A percentile compares a stretch with the other conserved stretches of the same genome.
Evolutionary conservation across 2,797 vertebrate genomes (phyloP).

Genomic region (Pseudochirops cupreus): DNA sequence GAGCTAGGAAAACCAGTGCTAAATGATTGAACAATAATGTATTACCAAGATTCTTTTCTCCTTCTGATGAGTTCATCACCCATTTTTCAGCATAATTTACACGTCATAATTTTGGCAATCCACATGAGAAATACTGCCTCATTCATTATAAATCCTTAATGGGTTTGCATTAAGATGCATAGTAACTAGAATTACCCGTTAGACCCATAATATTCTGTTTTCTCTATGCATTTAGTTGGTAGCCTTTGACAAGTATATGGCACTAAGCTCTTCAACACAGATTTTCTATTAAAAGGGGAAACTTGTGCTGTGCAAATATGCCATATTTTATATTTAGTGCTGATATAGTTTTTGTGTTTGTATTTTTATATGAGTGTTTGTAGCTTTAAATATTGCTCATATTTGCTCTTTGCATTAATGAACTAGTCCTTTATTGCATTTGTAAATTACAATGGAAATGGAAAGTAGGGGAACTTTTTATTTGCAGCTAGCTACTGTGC

Average conservation of each 20-base stretch:
- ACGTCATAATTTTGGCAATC: slow-evolving; percentile 5
- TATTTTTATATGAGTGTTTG: slow-evolving; percentile 60
- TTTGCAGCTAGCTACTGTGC: slow-evolving; percentile 65
- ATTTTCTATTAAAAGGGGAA: slow-evolving; percentile 70
- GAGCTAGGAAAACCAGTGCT: not conserved
- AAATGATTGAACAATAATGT: not conserved
- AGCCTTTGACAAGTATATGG: slow-evolving; percentile 40
- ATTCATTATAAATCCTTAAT: slow-evolving; percentile 47
- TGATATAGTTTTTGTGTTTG: slow-evolving; percentile 61
- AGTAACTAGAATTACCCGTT: slow-evolving; percentile 55
- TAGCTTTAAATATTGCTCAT: slow-evolving; percentile 65
- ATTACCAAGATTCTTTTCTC: not conserved
- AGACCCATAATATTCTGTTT: slow-evolving; percentile 46
- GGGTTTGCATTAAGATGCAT: slow-evolving; percentile 32
- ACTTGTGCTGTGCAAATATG: slow-evolving; percentile 50
- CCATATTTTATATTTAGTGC: slow-evolving; percentile 71
- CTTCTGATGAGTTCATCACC: not conserved
- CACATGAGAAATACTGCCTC: slow-evolving; percentile 18
- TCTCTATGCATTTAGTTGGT: slow-evolving; percentile 51
- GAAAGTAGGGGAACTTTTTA: slow-evolving; percentile 62
- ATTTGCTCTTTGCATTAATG: slow-evolving; percentile 75
- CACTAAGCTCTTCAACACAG: slow-evolving; percentile 47
- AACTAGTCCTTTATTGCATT: slow-evolving; percentile 74
- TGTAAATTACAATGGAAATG: slow-evolving; percentile 79
- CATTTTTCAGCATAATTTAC: not conserved